Conservation (phyloP, 2,797 vertebrate species). For the Sphenodon punctatus region DNA sequence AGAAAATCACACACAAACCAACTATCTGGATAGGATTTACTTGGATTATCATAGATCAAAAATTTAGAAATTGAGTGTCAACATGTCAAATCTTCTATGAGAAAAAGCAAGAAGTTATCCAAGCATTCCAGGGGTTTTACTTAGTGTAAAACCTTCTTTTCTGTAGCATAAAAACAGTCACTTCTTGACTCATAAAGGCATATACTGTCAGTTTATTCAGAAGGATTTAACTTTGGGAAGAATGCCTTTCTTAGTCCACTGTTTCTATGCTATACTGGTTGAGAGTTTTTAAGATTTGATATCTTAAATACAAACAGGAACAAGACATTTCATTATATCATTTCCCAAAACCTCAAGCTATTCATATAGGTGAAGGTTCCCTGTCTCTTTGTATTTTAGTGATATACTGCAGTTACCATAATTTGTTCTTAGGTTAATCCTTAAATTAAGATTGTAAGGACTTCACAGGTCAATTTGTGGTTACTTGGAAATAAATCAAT, state of each 20-base stretch:
- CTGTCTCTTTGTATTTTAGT: neutral
- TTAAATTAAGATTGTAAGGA: neutral
- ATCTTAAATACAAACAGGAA: conserved; percentile 32
- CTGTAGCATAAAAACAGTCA: conserved; percentile 49
- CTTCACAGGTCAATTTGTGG: neutral
- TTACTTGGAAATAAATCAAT: neutral
- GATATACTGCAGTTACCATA: neutral
- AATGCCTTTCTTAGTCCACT: conserved; percentile 26
- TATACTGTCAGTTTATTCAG: conserved; percentile 58
- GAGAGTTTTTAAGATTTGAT: conserved; percentile 5
- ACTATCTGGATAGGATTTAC: conserved; percentile 64
- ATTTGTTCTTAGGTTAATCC: neutral
- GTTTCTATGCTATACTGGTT: conserved; percentile 28
- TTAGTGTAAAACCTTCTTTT: conserved; percentile 68
- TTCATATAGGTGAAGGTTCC: neutral
- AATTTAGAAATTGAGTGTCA: conserved; percentile 63
- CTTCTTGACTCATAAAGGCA: conserved; percentile 32
- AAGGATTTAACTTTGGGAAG: conserved; percentile 45
- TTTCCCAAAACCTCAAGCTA: conserved; percentile 6
- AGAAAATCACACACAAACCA: conserved; percentile 43
- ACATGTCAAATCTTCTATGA: conserved; percentile 68
- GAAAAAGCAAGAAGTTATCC: conserved; percentile 56
- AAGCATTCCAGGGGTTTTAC: conserved; percentile 63
- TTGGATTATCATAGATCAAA: conserved; percentile 69
- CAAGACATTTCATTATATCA: neutral